Base-by-base conservation (phyloP, 2,888 invertebrate species). In the Epinotia bilunana region DNA sequence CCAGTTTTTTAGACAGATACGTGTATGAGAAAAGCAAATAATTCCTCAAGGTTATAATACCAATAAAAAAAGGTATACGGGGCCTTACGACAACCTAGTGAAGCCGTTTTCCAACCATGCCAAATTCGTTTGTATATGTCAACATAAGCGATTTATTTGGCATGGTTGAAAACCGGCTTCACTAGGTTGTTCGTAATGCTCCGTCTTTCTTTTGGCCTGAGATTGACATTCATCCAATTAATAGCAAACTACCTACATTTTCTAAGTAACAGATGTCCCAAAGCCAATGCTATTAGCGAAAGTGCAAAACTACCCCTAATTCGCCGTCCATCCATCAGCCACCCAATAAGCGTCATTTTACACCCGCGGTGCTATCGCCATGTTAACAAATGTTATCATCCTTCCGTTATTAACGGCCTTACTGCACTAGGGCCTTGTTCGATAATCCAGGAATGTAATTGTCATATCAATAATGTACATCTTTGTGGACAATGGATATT, bases 341-440 rank as follows among this genome's bases (percentile, higher is more conserved):
- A 67, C 43, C 68, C 60, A 60, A 64, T 60, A 46, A 74, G 79
- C 78, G 72, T 76, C 78, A 81, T 83, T 84, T 84, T 84, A 84
- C 78, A 72, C 28, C 70, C 71, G 46, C 71, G 63, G 55, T 53
- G 76, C 39, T 39, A 85, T 83, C 82, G 80, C 78, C 82, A 81
- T 88, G 87, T 85, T 85, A 89, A 87, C 88, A 85, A 88, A 88
- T 89, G 89, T 87, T 88, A 87, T 86, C 85, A 84, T 80, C 77
- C 76, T 67, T 83, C 80, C 79, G 83, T 87, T 89, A 87, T 88
- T 87, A 88, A 89, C 85, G 86, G 86, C 82, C 83, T 83, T 53
- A 74, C 74, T 60, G 70, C 43, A 64, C 63, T 43, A 78, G 80
- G 82, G 78, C 71, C 46, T 6, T 65, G 72, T 75, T 71, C 53